Evolutionary conservation across 2,888 invertebrate species (phyloP).

Genomic region (Venusia cambrica): DNA sequence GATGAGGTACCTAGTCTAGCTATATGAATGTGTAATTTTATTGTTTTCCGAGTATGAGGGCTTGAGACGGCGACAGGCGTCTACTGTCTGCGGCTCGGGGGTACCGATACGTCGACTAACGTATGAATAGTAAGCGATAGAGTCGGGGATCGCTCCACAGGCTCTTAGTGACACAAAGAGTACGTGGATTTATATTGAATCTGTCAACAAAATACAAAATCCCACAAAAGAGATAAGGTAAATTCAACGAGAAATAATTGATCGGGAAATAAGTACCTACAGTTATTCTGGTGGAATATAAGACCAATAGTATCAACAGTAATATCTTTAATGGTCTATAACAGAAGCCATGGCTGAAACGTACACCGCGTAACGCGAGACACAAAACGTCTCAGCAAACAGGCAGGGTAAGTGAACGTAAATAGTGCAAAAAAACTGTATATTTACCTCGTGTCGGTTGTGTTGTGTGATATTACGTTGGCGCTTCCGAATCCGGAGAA

Average conservation of each 20-base stretch:
- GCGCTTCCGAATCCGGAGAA: slow-evolving; percentile 39
- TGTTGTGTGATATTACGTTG: slow-evolving; percentile 36
- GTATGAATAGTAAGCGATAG: too few species aligned
- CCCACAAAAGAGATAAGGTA: too few species aligned
- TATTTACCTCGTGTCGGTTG: slow-evolving; percentile 54
- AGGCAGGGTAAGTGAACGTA: slow-evolving; percentile 61
- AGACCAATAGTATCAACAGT: neutral
- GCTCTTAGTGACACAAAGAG: too few species aligned
- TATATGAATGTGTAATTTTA: slow-evolving; percentile 55
- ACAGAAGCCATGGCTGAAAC: slow-evolving; percentile 31
- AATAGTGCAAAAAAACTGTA: slow-evolving; percentile 57
- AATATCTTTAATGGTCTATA: slow-evolving; percentile 10
- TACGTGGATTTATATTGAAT: slow-evolving; percentile 1
- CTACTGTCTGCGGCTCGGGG: slow-evolving; percentile 20
- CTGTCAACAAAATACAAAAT: too few species aligned
- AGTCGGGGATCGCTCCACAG: too few species aligned
- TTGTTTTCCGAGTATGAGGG: slow-evolving; percentile 27
- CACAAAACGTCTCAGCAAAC: slow-evolving; percentile 57
- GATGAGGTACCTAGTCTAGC: slow-evolving; percentile 39
- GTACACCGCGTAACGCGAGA: slow-evolving; percentile 39
- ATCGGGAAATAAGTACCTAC: too few species aligned
- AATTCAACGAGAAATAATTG: too few species aligned
- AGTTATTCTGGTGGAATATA: too few species aligned
- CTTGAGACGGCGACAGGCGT: slow-evolving; percentile 20
- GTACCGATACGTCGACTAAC: slow-evolving; percentile 3